These are phyloP conservation scores for Oreotrochilus melanogaster DNA, from an alignment of 2,113 vertebrate genomes.

Conservation along the genomic window DNA sequence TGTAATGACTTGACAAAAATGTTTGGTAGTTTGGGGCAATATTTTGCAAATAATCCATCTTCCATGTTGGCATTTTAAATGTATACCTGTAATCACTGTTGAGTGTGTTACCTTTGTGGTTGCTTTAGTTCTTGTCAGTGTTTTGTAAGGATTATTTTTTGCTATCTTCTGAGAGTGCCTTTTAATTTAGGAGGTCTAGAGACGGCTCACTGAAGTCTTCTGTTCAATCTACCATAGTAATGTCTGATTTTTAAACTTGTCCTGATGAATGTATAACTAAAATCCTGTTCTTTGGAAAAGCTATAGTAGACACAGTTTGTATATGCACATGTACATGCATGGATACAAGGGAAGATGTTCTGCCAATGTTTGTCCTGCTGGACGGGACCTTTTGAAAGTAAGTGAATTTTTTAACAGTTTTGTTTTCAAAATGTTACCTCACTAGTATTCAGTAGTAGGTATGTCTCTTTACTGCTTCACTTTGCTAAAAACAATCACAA, in stretches of 20 bases:
- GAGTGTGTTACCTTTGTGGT: background rate
- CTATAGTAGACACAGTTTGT: conserved; percentile 61
- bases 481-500: conserved; percentile 45
- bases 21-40: conserved; percentile 4
- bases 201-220: conserved; percentile 39
- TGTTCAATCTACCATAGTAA: conserved; percentile 42
- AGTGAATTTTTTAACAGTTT: conserved; percentile 72
- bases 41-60: conserved; percentile 16
- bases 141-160: conserved; percentile 33
- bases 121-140: background rate
- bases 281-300: conserved; percentile 64
- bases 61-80: background rate
- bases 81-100: background rate
- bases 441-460: conserved; percentile 61
- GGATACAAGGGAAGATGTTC: conserved; percentile 68
- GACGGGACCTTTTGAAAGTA: conserved; percentile 75
- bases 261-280: conserved; percentile 75
- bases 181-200: conserved; percentile 69
- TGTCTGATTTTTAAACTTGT: conserved; percentile 58
- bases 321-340: conserved; percentile 73
- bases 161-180: conserved; percentile 60
- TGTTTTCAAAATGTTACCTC: conserved; percentile 77
- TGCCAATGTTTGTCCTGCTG: conserved; percentile 78
- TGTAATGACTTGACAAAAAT: conserved; percentile 6
- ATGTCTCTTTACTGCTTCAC: conserved; percentile 57